Evolutionary conservation across 1,140 invertebrate genomes (phyloP).

Genomic region (Rhagoletis pomonella): DNA sequence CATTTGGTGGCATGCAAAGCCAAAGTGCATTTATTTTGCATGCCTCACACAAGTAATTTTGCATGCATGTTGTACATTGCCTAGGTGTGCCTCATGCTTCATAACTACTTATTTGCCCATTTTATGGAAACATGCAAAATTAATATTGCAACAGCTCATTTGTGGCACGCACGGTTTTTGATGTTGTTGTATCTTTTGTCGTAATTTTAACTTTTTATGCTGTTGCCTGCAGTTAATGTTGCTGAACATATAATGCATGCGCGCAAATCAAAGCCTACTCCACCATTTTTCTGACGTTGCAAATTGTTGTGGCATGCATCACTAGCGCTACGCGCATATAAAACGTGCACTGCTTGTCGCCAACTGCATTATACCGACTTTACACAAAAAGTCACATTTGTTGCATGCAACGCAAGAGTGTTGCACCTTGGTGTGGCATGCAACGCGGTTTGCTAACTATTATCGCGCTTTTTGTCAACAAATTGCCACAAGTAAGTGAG

Average conservation of each 20-base stretch:
- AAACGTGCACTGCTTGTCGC: background rate
- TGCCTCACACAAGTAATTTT: background rate
- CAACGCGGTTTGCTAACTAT: background rate
- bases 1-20: slow-evolving; percentile 16
- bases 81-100: background rate
- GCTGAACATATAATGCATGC: too few species aligned
- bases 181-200: background rate
- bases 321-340: background rate
- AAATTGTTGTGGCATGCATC: slow-evolving; percentile 31
- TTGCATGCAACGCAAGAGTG: background rate
- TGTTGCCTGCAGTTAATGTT: background rate
- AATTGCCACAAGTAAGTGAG: slow-evolving; percentile 7
- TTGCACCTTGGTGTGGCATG: background rate
- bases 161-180: background rate
- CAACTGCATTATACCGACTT: slow-evolving; percentile 37
- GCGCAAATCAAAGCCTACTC: background rate
- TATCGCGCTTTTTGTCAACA: slow-evolving; percentile 38
- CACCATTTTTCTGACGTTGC: background rate
- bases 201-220: slow-evolving; percentile 1
- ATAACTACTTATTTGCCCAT: background rate
- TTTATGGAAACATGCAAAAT: background rate
- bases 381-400: background rate
- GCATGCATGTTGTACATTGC: too few species aligned
- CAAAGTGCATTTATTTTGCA: slow-evolving; percentile 70
- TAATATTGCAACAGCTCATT: background rate